Percentiles rank a stretch among this genome's conserved stretches.
Conservation (phyloP, 2,888 invertebrate species). For the Ecliptopera silaceata region DNA sequence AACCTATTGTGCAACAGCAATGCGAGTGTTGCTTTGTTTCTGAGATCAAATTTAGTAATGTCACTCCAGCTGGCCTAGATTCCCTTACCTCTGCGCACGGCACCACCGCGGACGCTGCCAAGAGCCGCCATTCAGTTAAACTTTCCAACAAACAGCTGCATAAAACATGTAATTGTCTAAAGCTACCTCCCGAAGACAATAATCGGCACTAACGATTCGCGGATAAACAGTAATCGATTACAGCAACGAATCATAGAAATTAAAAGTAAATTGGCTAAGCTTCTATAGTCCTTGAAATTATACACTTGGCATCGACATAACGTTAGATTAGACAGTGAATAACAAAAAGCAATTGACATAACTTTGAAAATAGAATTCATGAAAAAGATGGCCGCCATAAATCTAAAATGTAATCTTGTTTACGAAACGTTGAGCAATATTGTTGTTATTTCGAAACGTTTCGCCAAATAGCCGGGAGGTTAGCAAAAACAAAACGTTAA, state of each 20-base stretch:
- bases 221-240: neutral
- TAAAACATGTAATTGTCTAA: constrained; percentile 33
- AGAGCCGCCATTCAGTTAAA: constrained; percentile 44
- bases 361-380: constrained; percentile 8
- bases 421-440: constrained; percentile 23
- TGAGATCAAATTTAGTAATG: constrained; percentile 80
- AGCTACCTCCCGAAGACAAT: constrained; percentile 14
- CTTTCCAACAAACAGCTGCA: constrained; percentile 38
- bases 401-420: constrained; percentile 18
- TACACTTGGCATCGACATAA: neutral
- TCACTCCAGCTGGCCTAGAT: constrained; percentile 82
- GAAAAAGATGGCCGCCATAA: constrained; percentile 5
- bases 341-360: constrained; percentile 10
- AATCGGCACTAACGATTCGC: constrained; percentile 4
- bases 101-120: constrained; percentile 72
- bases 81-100: constrained; percentile 79
- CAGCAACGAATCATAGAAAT: constrained; percentile 3
- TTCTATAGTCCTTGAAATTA: constrained; percentile 1
- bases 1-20: constrained; percentile 38
- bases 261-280: neutral
- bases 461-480: constrained; percentile 34
- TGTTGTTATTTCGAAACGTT: constrained; percentile 27
- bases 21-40: constrained; percentile 66
- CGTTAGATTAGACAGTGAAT: neutral
- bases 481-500: constrained; percentile 51